Percentiles rank a stretch among this genome's conserved stretches.
Evolutionary conservation across 2,888 invertebrate genomes (phyloP).

Genomic region (Eubasilissa splendida): DNA sequence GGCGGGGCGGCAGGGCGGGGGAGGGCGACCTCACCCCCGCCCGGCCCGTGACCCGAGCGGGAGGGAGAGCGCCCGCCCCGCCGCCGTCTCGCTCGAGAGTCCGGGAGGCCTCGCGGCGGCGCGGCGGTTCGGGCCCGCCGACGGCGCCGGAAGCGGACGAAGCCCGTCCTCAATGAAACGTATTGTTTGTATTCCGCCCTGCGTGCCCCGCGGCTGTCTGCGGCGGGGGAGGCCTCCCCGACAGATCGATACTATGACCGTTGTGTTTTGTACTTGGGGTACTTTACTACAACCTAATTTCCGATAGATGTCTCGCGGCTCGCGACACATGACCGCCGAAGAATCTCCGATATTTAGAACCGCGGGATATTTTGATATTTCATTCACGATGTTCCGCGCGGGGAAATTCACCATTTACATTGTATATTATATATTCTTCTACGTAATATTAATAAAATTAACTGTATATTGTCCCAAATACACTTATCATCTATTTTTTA

Average conservation of each 20-base stretch:
- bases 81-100: constrained; percentile 42
- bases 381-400: too few species aligned
- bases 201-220: background rate
- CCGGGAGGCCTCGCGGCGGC: constrained; percentile 1
- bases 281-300: too few species aligned
- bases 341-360: too few species aligned
- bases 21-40: background rate
- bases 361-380: too few species aligned
- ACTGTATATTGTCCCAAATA: too few species aligned
- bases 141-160: constrained; percentile 28
- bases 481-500: too few species aligned
- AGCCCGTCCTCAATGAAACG: constrained; percentile 40
- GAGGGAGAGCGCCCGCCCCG: constrained; percentile 58
- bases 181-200: constrained; percentile 34
- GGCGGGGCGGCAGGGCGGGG: background rate
- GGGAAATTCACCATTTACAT: too few species aligned
- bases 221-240: background rate
- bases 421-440: too few species aligned
- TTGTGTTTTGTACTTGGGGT: background rate
- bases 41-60: background rate
- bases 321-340: too few species aligned
- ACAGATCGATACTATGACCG: constrained; percentile 20
- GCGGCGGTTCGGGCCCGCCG: constrained; percentile 6
- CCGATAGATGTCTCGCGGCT: too few species aligned
- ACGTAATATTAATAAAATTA: too few species aligned